These are phyloP conservation scores for Paraescarpia echinospica DNA, from an alignment of 1,140 invertebrate genomes.

Conservation along the genomic window DNA sequence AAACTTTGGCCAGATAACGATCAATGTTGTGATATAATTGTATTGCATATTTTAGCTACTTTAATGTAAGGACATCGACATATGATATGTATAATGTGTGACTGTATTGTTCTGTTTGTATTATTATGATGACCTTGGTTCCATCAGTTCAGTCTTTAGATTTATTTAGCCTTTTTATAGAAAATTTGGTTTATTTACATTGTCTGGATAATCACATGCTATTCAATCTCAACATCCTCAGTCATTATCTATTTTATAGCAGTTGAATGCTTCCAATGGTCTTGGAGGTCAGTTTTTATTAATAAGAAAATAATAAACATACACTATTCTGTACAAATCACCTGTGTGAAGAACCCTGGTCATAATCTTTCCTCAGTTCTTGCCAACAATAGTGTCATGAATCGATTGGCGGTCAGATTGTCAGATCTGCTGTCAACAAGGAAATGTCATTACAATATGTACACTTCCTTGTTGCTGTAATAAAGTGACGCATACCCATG, in stretches of 20 bases:
- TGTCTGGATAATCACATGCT: not conserved
- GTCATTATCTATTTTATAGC: not conserved
- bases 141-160: not conserved
- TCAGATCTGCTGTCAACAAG: not conserved
- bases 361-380: not conserved
- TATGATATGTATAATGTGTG: not conserved
- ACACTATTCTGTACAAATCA: not conserved
- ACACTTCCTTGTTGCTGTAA: not conserved
- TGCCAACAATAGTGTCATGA: not conserved
- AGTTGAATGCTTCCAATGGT: not conserved
- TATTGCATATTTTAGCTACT: not conserved
- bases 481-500: not conserved
- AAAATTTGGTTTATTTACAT: not conserved
- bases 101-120: not conserved
- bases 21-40: not conserved
- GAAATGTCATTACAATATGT: not conserved
- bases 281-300: not conserved
- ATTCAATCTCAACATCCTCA: not conserved
- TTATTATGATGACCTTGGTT: not conserved
- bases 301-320: not conserved
- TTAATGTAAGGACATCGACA: not conserved
- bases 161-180: not conserved
- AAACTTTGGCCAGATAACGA: not conserved
- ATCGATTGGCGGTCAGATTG: not conserved
- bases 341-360: not conserved